A percentile compares a stretch with the other conserved stretches of the same genome.
These are phyloP conservation scores for Mercenaria mercenaria DNA, from an alignment of 1,140 invertebrate species.

Conservation along the genomic window DNA sequence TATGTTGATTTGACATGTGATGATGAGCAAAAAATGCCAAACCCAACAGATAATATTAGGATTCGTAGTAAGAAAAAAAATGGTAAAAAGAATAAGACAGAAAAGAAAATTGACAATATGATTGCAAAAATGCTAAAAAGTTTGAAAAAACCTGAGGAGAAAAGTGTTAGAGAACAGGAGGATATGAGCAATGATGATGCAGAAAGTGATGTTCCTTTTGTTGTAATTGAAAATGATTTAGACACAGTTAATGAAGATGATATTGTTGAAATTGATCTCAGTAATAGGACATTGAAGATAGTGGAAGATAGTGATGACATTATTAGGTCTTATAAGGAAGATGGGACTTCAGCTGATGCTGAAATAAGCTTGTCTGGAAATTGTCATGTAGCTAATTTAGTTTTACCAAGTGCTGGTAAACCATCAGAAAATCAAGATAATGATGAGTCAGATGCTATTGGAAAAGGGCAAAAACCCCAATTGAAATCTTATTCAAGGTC, in stretches of 20 bases:
- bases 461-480: too few species aligned
- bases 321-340: neutral
- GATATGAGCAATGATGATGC: neutral
- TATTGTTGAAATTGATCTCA: neutral
- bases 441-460: neutral
- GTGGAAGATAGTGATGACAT: neutral
- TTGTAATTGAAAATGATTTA: neutral
- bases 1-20: too few species aligned
- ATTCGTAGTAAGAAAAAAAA: too few species aligned
- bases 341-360: neutral
- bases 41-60: too few species aligned
- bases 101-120: too few species aligned
- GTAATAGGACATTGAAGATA: neutral
- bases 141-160: too few species aligned
- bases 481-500: too few species aligned
- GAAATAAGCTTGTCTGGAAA: neutral
- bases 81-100: too few species aligned
- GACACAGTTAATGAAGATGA: neutral
- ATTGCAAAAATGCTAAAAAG: too few species aligned
- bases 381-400: neutral
- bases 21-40: too few species aligned
- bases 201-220: neutral
- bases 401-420: neutral
- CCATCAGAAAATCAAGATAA: neutral
- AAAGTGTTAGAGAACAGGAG: too few species aligned